Evolutionary conservation across 2,888 invertebrate genomes (phyloP).

Genomic region (Tuberolachnus salignus): DNA sequence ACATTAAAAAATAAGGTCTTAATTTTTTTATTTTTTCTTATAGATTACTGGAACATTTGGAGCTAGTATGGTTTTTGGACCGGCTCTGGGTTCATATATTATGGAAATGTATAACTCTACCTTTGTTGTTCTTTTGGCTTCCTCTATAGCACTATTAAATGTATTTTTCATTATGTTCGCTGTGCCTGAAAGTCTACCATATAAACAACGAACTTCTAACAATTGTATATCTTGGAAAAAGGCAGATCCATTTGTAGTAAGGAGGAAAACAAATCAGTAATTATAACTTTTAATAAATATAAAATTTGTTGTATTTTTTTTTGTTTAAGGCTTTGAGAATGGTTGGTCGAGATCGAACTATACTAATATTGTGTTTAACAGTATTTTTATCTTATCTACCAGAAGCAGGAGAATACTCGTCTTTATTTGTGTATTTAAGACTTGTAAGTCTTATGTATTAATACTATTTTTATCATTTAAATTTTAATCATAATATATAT

Average conservation of each 20-base stretch:
- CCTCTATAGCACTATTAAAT: slow-evolving; percentile 93
- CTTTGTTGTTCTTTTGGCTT: slow-evolving; percentile 92
- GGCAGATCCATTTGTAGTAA: slow-evolving; percentile 93
- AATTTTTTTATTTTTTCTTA: too few relatives aligned
- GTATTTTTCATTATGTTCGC: slow-evolving; percentile 97
- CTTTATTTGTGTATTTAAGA: slow-evolving; percentile 98
- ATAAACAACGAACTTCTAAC: slow-evolving; percentile 81
- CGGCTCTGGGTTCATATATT: slow-evolving; percentile 90
- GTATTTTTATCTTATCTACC: slow-evolving; percentile 98
- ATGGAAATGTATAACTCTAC: slow-evolving; percentile 84
- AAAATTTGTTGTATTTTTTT: slow-evolving; percentile 21
- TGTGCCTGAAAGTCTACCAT: slow-evolving; percentile 97
- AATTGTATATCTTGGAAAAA: slow-evolving; percentile 95
- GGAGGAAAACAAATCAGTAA: slow-evolving; percentile 58
- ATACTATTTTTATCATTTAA: too few relatives aligned
- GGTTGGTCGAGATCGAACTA: slow-evolving; percentile 93
- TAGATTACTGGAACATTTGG: slow-evolving; percentile 97
- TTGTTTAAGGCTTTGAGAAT: slow-evolving; percentile 74
- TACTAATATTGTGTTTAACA: slow-evolving; percentile 94
- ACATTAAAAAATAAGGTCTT: background rate
- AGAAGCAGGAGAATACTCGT: slow-evolving; percentile 98
- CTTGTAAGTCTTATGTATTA: slow-evolving; percentile 67
- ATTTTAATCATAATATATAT: background rate
- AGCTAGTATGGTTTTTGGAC: slow-evolving; percentile 97
- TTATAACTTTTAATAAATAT: background rate